Base-by-base conservation (phyloP, 2,113 vertebrate genomes). In the Psilopsiagon aurifrons region DNA sequence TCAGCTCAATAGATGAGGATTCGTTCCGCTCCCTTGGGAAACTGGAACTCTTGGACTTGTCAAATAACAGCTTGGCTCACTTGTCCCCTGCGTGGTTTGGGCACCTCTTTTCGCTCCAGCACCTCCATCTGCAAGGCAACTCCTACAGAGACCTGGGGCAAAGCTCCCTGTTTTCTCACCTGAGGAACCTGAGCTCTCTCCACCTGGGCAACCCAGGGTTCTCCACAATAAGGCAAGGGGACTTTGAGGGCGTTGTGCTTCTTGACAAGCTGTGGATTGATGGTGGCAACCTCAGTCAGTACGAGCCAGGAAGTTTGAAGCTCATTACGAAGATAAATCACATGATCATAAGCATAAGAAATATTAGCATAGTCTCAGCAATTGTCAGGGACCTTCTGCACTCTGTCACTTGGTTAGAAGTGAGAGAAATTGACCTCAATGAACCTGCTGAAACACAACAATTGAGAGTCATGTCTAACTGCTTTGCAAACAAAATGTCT, bases 21-120 rank as follows among this genome's bases (percentile, higher is more conserved):
- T 96, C 98, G 0, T 99, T 99, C 86, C 8, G 3, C 16, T 91
- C 93, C 8, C 97, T 98, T 64, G 27, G 9, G 52, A 96, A 92
- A 31, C 97, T 99, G 19, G 95, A 98, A 89, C 92, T 94, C 66
- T 95, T 99, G 95, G 98, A 99, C 79, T 96, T 99, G 86, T 98
- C 98, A 6, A 59, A 91, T 20, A 99, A 99, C 85, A 90, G 37
- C 8, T 92, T 99, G 84, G 24, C 84, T 43, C 73, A 46, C 13
- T 85, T 99, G 84, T 98, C 94, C 20, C 52, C 97, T 11, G 70
- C 16, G 27, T 99, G 98, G 98, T 99, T 99, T 95, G 70, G n/a
- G 47, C 78, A 79, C 6, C 98, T 99, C 44, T 69, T 80, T 20
- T 98, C 97, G 7, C 97, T 99, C n/a, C 97, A 94, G 59, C 89